Evolutionary conservation across 2,113 vertebrate species (phyloP).

Genomic region (Python bivittatus): DNA sequence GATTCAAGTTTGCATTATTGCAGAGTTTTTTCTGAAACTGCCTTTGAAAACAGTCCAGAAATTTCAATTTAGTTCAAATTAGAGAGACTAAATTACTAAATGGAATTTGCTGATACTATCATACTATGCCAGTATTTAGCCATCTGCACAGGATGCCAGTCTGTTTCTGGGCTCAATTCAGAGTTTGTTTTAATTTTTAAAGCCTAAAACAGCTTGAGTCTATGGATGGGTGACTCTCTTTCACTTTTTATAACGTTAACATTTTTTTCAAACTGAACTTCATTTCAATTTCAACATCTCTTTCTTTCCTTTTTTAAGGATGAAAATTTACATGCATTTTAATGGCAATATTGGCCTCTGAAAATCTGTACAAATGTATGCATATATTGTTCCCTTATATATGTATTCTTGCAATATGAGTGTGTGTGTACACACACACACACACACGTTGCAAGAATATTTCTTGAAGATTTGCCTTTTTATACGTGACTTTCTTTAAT

Average conservation of each 20-base stretch:
- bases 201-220: background rate
- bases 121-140: background rate
- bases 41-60: background rate
- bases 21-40: background rate
- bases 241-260: background rate
- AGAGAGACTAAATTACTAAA: background rate
- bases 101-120: background rate
- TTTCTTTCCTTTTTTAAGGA: background rate
- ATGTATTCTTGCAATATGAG: too few relatives aligned
- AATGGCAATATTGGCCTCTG: background rate
- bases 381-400: background rate
- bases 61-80: background rate
- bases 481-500: background rate
- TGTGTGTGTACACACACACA: too few relatives aligned
- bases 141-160: background rate
- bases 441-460: background rate
- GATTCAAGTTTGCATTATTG: background rate
- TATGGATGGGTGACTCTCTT: background rate
- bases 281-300: background rate
- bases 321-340: background rate
- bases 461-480: background rate
- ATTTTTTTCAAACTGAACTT: background rate
- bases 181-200: background rate
- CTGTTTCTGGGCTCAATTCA: background rate
- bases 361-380: background rate